Conservation (phyloP, 2,888 invertebrate genomes). For the Mythimna vitellina region DNA sequence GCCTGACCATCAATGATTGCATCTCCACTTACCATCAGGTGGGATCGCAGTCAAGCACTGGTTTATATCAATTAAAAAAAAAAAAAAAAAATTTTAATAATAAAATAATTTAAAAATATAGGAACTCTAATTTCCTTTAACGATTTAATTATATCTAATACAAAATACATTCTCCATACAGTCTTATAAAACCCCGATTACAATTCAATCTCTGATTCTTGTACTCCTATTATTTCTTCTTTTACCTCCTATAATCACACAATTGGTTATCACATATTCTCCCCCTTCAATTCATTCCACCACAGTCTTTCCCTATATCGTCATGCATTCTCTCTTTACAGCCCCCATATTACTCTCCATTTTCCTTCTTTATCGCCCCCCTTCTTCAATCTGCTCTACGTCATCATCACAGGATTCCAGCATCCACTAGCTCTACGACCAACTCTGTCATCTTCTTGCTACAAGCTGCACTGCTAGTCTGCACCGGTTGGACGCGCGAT, state of each 20-base stretch:
- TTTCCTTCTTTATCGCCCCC: not conserved
- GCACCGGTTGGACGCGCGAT: slow-evolving; percentile 80
- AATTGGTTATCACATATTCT: no score
- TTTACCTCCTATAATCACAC: not conserved
- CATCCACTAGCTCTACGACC: slow-evolving; percentile 92
- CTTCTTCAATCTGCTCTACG: not conserved
- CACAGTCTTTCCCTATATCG: not conserved
- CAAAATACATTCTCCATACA: slow-evolving; percentile 19
- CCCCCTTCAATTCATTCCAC: no score
- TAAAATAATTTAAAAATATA: slow-evolving; percentile 9
- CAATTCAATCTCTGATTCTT: not conserved
- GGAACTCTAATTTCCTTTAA: slow-evolving; percentile 8
- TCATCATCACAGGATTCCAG: slow-evolving; percentile 77
- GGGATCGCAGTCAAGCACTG: no score
- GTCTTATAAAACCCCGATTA: slow-evolving; percentile 22
- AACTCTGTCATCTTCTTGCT: slow-evolving; percentile 93
- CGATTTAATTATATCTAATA: not conserved
- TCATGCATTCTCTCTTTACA: no score
- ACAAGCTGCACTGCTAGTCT: slow-evolving; percentile 90
- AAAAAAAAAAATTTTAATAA: no score
- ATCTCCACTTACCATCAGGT: no score
- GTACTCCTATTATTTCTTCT: not conserved
- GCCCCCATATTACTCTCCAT: not conserved
- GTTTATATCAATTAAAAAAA: no score
- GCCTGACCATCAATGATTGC: no score